These are phyloP conservation scores for Aviceda subcristata DNA, from an alignment of 2,113 vertebrate genomes.

Conservation along the genomic window DNA sequence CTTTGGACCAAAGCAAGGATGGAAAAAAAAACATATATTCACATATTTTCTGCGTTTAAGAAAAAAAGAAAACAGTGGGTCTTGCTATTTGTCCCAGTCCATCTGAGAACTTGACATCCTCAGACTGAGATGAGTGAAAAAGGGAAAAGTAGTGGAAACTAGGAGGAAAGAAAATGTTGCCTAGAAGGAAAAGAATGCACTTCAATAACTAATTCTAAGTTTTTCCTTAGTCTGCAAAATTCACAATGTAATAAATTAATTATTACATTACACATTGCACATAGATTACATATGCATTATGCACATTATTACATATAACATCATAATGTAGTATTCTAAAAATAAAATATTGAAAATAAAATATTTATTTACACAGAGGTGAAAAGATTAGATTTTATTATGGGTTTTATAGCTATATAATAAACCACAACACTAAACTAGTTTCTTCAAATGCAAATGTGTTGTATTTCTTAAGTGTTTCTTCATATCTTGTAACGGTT, in stretches of 20 bases:
- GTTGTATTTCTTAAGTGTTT: neutral
- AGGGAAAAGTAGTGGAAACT: neutral
- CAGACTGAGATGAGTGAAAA: neutral
- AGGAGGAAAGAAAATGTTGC: neutral
- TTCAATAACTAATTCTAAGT: neutral
- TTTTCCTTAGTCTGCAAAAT: neutral
- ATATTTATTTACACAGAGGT: neutral
- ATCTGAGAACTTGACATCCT: neutral
- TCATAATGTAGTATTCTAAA: neutral
- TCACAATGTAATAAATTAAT: neutral
- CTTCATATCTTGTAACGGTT: neutral
- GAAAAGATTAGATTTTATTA: neutral
- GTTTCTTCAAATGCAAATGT: neutral
- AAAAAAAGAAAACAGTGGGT: neutral
- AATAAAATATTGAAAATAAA: neutral
- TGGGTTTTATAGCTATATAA: neutral
- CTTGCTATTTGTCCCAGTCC: neutral
- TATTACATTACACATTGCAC: neutral
- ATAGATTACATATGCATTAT: fast-evolving
- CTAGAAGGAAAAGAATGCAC: neutral
- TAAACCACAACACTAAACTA: neutral
- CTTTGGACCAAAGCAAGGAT: neutral
- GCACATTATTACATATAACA: neutral
- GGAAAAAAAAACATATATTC: fast-evolving
- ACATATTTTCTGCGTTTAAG: neutral